Evolutionary conservation across 1,140 invertebrate species (phyloP).

Genomic region (Brachionus angularis): DNA sequence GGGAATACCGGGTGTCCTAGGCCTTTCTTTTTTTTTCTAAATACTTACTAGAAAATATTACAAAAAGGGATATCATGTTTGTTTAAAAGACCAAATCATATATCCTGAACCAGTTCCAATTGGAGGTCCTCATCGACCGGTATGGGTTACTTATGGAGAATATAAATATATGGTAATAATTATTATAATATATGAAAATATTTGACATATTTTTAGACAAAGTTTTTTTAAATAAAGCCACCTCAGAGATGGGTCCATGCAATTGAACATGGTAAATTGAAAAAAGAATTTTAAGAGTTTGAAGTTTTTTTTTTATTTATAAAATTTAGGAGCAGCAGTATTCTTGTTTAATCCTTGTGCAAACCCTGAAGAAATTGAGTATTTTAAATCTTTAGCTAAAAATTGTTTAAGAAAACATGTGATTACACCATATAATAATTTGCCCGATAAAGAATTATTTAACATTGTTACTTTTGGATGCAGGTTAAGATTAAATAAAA

Average conservation of each 20-base stretch:
- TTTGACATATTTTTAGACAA: background rate
- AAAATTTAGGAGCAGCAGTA: conserved; percentile 66
- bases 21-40: too few species aligned
- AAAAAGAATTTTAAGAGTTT: background rate
- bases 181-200: background rate
- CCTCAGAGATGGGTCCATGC: conserved; percentile 40
- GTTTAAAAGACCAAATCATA: background rate
- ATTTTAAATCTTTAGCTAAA: conserved; percentile 65
- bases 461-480: conserved; percentile 39
- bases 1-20: too few species aligned
- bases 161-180: conserved; percentile 28
- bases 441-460: conserved; percentile 54
- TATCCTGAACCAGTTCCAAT: conserved; percentile 31
- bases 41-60: too few species aligned
- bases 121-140: conserved; percentile 31
- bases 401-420: conserved; percentile 73
- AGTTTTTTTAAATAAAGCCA: too few species aligned
- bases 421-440: conserved; percentile 69
- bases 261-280: conserved; percentile 14
- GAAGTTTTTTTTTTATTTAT: background rate
- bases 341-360: conserved; percentile 84
- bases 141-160: conserved; percentile 43
- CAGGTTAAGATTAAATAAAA: conserved; percentile 11
- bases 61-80: conserved; percentile 35
- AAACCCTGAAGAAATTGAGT: conserved; percentile 64